Percentiles rank a stretch among this genome's conserved stretches.
Conservation (phyloP, 2,797 vertebrate genomes). For the Apogon hyalosoma region DNA sequence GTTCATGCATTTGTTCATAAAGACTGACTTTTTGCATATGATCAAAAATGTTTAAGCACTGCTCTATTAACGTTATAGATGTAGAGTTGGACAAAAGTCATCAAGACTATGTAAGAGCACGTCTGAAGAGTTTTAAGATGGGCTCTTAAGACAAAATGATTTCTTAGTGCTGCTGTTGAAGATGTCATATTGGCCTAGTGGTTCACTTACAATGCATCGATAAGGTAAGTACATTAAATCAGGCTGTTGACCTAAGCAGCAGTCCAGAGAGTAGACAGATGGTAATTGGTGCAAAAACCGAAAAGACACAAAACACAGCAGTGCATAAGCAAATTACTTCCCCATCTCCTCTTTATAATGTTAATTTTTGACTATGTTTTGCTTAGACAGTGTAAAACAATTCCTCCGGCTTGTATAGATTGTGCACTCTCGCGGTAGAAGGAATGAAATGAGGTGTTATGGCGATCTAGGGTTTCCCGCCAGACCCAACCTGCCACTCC, state of each 20-base stretch:
- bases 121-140: slow-evolving; percentile 73
- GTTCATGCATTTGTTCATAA: too few relatives aligned
- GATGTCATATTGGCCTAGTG: slow-evolving; percentile 71
- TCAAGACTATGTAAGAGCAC: slow-evolving; percentile 50
- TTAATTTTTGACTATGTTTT: slow-evolving; percentile 79
- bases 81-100: slow-evolving; percentile 4
- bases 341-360: slow-evolving; percentile 69
- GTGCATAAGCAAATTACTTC: slow-evolving; percentile 72
- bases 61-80: neutral
- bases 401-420: slow-evolving; percentile 77
- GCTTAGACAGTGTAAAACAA: slow-evolving; percentile 90
- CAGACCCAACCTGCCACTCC: slow-evolving; percentile 74
- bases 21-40: too few relatives aligned
- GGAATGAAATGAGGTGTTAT: slow-evolving; percentile 78
- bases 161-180: slow-evolving; percentile 72
- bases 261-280: slow-evolving; percentile 47
- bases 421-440: slow-evolving; percentile 71
- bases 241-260: slow-evolving; percentile 31
- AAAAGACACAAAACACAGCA: slow-evolving; percentile 72
- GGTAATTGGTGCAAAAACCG: slow-evolving; percentile 68
- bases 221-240: slow-evolving; percentile 75
- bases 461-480: slow-evolving; percentile 84
- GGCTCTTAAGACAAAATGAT: slow-evolving; percentile 67
- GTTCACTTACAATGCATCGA: slow-evolving; percentile 69
- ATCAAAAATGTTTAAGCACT: neutral